Percentiles rank a stretch among this genome's conserved stretches.
Evolutionary conservation across 2,888 invertebrate species (phyloP).

Genomic region (Drosophila monieri): DNA sequence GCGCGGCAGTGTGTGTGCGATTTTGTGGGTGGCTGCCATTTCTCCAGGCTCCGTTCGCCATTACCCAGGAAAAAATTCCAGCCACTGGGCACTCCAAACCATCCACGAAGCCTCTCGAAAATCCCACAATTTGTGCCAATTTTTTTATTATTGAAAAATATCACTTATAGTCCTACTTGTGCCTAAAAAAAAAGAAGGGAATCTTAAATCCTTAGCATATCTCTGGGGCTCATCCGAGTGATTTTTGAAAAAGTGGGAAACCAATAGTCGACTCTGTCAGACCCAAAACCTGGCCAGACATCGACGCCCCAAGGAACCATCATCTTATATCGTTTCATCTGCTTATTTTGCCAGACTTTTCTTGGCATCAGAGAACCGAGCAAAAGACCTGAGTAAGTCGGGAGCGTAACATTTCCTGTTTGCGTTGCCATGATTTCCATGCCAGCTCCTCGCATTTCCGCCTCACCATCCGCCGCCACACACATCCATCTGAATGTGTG

Average conservation of each 20-base stretch:
- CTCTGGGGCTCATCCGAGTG: slow-evolving; percentile 7
- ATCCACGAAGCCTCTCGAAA: slow-evolving; percentile 5
- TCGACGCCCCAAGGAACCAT: slow-evolving; percentile 15
- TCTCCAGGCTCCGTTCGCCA: slow-evolving; percentile 6
- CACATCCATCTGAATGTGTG: slow-evolving; percentile 1
- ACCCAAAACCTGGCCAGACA: neutral
- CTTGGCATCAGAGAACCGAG: slow-evolving; percentile 38
- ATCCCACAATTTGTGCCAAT: slow-evolving; percentile 2
- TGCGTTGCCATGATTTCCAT: slow-evolving; percentile 74
- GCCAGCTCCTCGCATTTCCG: slow-evolving; percentile 50
- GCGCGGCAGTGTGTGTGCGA: slow-evolving; percentile 9
- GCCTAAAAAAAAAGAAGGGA: neutral
- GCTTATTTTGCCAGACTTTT: slow-evolving; percentile 16
- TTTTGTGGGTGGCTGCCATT: slow-evolving; percentile 43
- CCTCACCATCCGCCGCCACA: slow-evolving; percentile 8
- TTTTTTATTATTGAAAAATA: neutral
- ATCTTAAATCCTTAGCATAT: slow-evolving; percentile 9
- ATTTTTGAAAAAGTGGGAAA: slow-evolving; percentile 5
- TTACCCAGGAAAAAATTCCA: slow-evolving; percentile 21
- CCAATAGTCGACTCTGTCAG: slow-evolving; percentile 5
- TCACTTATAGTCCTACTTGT: neutral
- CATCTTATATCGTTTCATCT: slow-evolving; percentile 5
- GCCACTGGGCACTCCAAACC: slow-evolving; percentile 1
- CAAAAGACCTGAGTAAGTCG: slow-evolving; percentile 38
- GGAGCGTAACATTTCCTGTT: slow-evolving; percentile 74